Base-by-base conservation (phyloP, 2,888 invertebrate genomes). In the Sepioteuthis lessoniana region DNA sequence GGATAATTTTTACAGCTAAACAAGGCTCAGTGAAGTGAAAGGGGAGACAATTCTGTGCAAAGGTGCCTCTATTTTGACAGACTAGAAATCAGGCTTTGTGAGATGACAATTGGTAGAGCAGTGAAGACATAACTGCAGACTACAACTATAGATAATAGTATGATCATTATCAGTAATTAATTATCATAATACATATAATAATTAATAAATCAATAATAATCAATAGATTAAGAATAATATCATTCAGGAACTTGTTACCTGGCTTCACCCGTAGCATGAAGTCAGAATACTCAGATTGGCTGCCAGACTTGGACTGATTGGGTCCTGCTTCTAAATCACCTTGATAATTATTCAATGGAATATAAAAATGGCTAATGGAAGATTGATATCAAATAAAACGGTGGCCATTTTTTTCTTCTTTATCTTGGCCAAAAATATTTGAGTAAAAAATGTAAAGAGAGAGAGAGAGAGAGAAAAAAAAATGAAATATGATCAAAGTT, bases 241-340 rank as follows among this genome's bases (percentile, higher is more conserved):
- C 76, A 76, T 76, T 76, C 76, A 16, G 76, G 76, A 76, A 76
- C 76, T 76, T 8, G 46, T 42, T 92, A 92, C 92, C 92, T 92
- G 92, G 92, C 92, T 47, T 92, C 47, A 92, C 92, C n/a, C 92
- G 92, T 47, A 92, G 46, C 92, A 92, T 31, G 47, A 92, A 92
- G 92, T 92, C 92, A 92, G 46, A 92, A 46, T 92, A 47, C 35
- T 92, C 92, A 92, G 92, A 31, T 92, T 42, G 92, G 92, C 19
- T 42, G 76, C 76, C n/a, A 1, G 76, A 16, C 76, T 16, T 76
- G 76, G 76, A n/a, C 76, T 76, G 76, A 76, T 16, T 76, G n/a
- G 76, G 16, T 76, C 76, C 76, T 10, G n/a, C 76, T 76, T 76
- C 76, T 76, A 76, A 76, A 76, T 76, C 76, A 76, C 76, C 76